Base-by-base conservation (phyloP, 2,113 vertebrate species). In the Chlamydotis undulata region DNA sequence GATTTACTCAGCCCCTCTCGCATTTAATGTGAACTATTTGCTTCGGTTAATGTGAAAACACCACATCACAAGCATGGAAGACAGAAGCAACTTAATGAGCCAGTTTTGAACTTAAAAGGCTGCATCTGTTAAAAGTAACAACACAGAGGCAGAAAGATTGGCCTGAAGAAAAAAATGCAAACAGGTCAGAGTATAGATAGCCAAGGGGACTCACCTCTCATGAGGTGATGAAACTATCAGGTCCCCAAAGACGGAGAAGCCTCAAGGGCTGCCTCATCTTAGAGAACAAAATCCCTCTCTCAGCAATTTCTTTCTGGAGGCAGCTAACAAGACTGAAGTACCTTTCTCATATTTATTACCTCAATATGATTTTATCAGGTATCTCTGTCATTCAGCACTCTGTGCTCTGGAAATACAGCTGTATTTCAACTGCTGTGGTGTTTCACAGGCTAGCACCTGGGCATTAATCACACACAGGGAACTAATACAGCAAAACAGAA, bases 381-480 rank as follows among this genome's bases (percentile, higher is more conserved):
- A 31, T 78, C 71, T 75, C 71, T 79, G 67, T 50, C 80, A 87
- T 45, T 81, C 69, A 45, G 17, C 19, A 19, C n/a, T 43, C 60
- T 74, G 33, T 89, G 61, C 45, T 19, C 68, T 78, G 53, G 49
- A 81, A 89, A 86, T 68, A 52, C 68, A 89, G 29, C 52, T 81
- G 41, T 81, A 71, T 81, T 93, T 82, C 69, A 82, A 10, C 45
- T 24, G 33, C 49, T 82, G 15, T 33, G 13, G 45, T 50, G 39
- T 19, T 90, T 94, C 37, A 19, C n/a, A 41, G 37, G 41, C 65
- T n/a, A 37, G 22, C 65, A 79, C 80, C 61, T 60, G 69, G 47
- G 33, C 0, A 0, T 69, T 84, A 87, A 95, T 87, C 76, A 87
- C 69, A 59, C 0, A 0, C 41, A 28, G 61, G 71, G 56, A 83